Base-by-base conservation (phyloP, 2,888 invertebrate species). In the Phyllotreta striolata region DNA sequence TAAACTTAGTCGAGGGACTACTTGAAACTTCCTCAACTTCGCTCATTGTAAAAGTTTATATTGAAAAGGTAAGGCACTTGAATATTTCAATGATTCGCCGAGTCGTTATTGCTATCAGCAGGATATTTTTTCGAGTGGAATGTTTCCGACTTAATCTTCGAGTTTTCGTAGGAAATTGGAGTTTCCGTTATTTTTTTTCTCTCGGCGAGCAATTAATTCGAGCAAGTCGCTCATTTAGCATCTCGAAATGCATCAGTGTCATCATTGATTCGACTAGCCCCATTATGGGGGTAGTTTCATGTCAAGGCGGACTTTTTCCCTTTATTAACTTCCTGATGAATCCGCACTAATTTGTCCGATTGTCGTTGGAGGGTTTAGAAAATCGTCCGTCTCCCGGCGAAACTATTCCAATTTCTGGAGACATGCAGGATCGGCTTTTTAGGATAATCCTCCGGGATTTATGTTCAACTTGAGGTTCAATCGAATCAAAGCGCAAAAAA, bases 231-330 rank as follows among this genome's bases (percentile, higher is more conserved):
- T 24, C 24, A 24, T 24, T 24, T 24, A 24, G 24, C 38, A 13
- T 6, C 38, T 37, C 38, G 39, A 52, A 52, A 52, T 52, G 52
- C 52, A 52, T 52, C 52, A 52, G 37, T 52, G 49, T 49, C 49
- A 37, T 12, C 34, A 37, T 34, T 14, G 44, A 12, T 9, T 47
- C 47, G 24, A 3, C 24, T 4, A 24, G 24, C 35, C 34, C 39
- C 38, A 38, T 52, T 59, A 59, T 52, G 41, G 56, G 59, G 59
- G 62, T 59, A 59, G 46, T 52, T 62, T 66, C 63, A 64, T 55
- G 60, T 57, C 64, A 55, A 55, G 57, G 55, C 62, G 46, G 40
- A 58, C 38, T 63, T 58, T 57, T 64, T 57, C 61, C 44, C 46
- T 35, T 61, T 64, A 61, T 57, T 56, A 57, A 51, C 47, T 46